phyloP scores from a whole-genome alignment of 2,797 vertebrate species.

The Girardinus metallicus region DNA sequence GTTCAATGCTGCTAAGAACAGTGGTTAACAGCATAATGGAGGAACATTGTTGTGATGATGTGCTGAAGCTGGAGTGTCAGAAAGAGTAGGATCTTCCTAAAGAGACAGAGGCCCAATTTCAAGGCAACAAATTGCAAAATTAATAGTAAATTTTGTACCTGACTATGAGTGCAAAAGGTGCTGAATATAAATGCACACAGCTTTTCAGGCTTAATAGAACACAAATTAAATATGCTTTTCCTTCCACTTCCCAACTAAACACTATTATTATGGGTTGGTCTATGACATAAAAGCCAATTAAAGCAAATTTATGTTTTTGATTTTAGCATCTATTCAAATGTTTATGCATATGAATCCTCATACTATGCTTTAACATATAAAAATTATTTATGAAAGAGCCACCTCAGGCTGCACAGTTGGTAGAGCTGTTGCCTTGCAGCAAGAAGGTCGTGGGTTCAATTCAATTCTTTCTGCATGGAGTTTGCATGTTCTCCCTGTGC shows the following conservation, averaged over 20 bases:
- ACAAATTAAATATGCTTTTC: background rate
- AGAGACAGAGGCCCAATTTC: no score
- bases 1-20: no score
- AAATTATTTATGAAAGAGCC: slow-evolving; percentile 11
- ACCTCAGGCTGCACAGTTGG: no score
- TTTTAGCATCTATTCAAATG: background rate
- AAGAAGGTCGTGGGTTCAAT: no score
- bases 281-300: background rate
- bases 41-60: no score
- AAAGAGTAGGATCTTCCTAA: no score
- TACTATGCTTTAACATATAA: background rate
- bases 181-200: background rate
- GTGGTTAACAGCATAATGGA: no score
- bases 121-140: no score
- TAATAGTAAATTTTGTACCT: background rate
- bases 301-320: background rate
- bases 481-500: no score
- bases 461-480: no score
- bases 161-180: background rate
- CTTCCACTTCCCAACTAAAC: background rate
- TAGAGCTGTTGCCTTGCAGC: no score
- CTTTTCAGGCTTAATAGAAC: background rate
- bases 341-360: background rate
- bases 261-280: background rate
- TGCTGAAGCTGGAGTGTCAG: no score